A percentile compares a stretch with the other conserved stretches of the same genome.
These are phyloP conservation scores for Zygaena filipendulae DNA, from an alignment of 2,888 invertebrate genomes.

Conservation along the genomic window DNA sequence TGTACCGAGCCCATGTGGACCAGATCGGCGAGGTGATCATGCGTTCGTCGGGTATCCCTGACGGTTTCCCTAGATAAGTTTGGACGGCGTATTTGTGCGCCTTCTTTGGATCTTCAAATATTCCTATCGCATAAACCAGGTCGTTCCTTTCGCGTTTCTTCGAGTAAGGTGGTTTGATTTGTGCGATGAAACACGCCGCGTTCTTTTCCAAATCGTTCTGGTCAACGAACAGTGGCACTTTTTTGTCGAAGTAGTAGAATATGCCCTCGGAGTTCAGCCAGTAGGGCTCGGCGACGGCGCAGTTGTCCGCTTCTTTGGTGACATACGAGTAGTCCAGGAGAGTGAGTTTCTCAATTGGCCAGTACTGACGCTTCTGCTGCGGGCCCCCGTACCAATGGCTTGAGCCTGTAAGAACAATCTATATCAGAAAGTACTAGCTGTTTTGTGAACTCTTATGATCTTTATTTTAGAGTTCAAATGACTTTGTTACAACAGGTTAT, in stretches of 20 bases:
- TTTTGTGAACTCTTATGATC: too few relatives aligned
- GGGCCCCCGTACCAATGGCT: slow-evolving; percentile 75
- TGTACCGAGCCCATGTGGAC: slow-evolving; percentile 75
- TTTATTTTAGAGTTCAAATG: neutral
- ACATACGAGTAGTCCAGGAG: slow-evolving; percentile 65
- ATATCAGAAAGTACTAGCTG: too few relatives aligned
- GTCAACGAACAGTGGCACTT: slow-evolving; percentile 74
- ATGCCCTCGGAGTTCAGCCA: slow-evolving; percentile 76
- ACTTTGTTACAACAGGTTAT: too few relatives aligned
- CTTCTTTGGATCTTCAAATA: slow-evolving; percentile 62
- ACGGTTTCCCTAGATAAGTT: slow-evolving; percentile 69
- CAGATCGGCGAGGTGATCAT: slow-evolving; percentile 72
- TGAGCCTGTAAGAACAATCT: slow-evolving; percentile 25
- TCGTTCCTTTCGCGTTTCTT: slow-evolving; percentile 39
- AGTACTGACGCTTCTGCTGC: slow-evolving; percentile 67
- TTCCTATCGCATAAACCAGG: slow-evolving; percentile 71
- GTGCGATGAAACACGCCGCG: slow-evolving; percentile 61
- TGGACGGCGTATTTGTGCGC: slow-evolving; percentile 71
- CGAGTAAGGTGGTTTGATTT: slow-evolving; percentile 56
- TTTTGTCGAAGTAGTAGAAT: slow-evolving; percentile 71
- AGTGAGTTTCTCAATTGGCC: slow-evolving; percentile 68
- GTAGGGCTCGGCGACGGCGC: slow-evolving; percentile 70
- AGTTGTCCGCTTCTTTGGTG: slow-evolving; percentile 66
- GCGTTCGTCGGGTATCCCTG: slow-evolving; percentile 59
- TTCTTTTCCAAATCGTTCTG: slow-evolving; percentile 61